A percentile compares a stretch with the other conserved stretches of the same genome.
Evolutionary conservation across 1,140 invertebrate species (phyloP).

Genomic region (Pseudoatta argentina): DNA sequence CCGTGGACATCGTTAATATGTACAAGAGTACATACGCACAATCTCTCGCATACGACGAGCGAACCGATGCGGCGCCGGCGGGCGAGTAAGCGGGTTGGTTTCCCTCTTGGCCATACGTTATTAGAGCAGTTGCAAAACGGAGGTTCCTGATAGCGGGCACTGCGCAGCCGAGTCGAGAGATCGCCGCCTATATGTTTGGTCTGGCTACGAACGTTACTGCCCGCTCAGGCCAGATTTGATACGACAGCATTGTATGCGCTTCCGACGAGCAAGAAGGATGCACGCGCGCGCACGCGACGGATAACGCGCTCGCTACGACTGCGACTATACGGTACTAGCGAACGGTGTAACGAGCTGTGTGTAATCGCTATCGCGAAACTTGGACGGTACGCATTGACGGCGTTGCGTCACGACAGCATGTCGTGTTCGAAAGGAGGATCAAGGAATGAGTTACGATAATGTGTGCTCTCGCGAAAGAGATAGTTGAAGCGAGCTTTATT

Average conservation of each 20-base stretch:
- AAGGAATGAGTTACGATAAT: constrained; percentile 4
- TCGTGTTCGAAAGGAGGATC: background rate
- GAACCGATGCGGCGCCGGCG: constrained; percentile 11
- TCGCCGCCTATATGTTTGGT: constrained; percentile 59
- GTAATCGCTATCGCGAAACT: constrained; percentile 46
- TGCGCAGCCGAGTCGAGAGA: constrained; percentile 65
- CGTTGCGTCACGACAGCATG: background rate
- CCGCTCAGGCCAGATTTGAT: constrained; percentile 60
- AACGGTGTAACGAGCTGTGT: constrained; percentile 48
- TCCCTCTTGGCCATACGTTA: constrained; percentile 75
- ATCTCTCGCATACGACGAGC: constrained; percentile 32
- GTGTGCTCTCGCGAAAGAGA: background rate
- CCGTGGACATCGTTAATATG: constrained; percentile 38
- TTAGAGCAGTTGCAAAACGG: constrained; percentile 78
- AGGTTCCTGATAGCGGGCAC: constrained; percentile 76
- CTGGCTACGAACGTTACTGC: constrained; percentile 53
- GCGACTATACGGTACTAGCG: background rate
- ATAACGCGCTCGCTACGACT: constrained; percentile 39
- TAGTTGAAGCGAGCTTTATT: background rate
- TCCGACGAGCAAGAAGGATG: constrained; percentile 60
- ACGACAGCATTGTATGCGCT: constrained; percentile 51
- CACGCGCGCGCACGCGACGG: background rate
- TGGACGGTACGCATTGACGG: constrained; percentile 24
- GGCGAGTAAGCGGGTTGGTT: background rate
- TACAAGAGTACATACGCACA: constrained; percentile 54